These are phyloP conservation scores for Choloepus didactylus DNA, from an alignment of 2,797 vertebrate genomes.

Conservation along the genomic window DNA sequence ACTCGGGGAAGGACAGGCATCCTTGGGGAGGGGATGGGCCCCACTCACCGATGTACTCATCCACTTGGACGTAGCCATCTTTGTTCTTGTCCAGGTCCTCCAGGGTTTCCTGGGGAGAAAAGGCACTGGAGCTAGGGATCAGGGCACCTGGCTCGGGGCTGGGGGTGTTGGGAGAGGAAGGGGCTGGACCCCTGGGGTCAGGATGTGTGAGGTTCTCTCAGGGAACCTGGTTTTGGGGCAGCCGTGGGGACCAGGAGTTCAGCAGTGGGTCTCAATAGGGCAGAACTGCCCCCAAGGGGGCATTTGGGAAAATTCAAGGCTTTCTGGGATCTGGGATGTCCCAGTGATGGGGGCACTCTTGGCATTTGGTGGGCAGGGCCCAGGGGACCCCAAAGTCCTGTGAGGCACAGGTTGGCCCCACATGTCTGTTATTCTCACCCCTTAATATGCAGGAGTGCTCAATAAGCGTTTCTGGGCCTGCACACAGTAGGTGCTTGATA, in stretches of 20 bases:
- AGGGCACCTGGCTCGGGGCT: no score
- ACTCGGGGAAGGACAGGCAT: accelerated
- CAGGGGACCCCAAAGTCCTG: background rate
- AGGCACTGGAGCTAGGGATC: background rate
- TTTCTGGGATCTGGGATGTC: background rate
- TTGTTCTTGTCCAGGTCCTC: slow-evolving; percentile 95
- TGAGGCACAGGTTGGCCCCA: background rate
- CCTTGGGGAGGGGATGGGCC: accelerated
- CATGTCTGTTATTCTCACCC: no score
- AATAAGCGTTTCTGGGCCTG: no score
- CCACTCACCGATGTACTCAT: slow-evolving; percentile 94
- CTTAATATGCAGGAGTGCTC: no score
- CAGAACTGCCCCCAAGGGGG: no score
- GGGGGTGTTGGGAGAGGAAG: background rate
- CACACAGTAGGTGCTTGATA: no score
- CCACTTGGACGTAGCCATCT: slow-evolving; percentile 91
- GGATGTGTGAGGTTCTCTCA: accelerated
- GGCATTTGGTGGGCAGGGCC: background rate
- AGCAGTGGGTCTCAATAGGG: background rate
- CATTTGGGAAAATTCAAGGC: background rate
- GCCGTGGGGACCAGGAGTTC: background rate
- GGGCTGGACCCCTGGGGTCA: background rate
- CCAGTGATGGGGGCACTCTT: background rate
- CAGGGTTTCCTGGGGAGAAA: slow-evolving; percentile 91
- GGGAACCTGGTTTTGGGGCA: background rate